A percentile compares a stretch with the other conserved stretches of the same genome.
phyloP scores from a whole-genome alignment of 2,113 vertebrate species.

The Tragelaphus imberbis region DNA sequence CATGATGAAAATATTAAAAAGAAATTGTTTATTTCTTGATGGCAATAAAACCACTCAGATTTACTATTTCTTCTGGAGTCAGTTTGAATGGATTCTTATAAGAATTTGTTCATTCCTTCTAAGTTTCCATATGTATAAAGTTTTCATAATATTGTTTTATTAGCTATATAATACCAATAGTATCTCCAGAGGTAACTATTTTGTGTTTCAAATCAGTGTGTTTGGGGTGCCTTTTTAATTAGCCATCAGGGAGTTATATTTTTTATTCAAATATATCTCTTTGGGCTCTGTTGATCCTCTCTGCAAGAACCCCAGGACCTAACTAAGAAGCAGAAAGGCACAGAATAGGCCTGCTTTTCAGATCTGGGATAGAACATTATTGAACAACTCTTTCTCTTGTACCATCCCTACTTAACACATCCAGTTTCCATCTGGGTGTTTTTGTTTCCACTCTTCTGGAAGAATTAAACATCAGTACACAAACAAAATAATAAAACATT shows the following conservation, averaged over 20 bases:
- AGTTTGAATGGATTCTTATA: background rate
- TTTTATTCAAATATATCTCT: background rate
- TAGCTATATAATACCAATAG: background rate
- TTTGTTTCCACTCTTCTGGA: background rate
- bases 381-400: background rate
- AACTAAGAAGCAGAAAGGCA: background rate
- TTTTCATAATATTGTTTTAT: background rate
- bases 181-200: background rate
- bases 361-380: background rate
- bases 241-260: background rate
- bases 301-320: background rate
- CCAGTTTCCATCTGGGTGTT: background rate
- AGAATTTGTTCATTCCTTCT: background rate
- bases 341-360: background rate
- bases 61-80: background rate
- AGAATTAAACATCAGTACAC: conserved; percentile 33
- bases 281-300: background rate
- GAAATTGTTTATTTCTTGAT: background rate
- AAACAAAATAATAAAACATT: conserved; percentile 49
- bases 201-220: background rate
- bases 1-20: background rate
- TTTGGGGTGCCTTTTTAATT: background rate
- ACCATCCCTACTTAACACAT: background rate
- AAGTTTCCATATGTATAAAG: background rate
- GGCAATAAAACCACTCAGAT: background rate